phyloP scores from a whole-genome alignment of 2,888 invertebrate genomes.

The Lottia scabra region DNA sequence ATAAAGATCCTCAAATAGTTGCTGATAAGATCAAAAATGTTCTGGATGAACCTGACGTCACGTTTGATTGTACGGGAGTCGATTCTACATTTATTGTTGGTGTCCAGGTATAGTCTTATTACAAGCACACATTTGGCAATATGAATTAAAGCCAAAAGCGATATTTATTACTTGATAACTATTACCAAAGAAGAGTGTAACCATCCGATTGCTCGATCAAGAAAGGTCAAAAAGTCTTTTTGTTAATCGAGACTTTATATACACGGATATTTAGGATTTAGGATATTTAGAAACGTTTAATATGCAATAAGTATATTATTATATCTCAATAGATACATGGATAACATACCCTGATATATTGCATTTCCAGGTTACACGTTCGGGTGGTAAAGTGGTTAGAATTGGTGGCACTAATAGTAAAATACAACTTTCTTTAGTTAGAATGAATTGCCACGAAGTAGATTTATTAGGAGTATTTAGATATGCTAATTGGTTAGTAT shows the following conservation, averaged over 20 bases:
- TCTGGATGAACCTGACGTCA: constrained; percentile 73
- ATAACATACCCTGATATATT: too few species aligned
- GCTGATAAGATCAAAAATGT: constrained; percentile 43
- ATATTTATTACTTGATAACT: too few species aligned
- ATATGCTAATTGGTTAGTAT: constrained; percentile 74
- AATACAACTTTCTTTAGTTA: constrained; percentile 83
- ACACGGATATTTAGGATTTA: too few species aligned
- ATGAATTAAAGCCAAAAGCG: too few species aligned
- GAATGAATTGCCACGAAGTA: constrained; percentile 85
- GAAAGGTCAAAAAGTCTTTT: too few species aligned
- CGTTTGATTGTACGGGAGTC: constrained; percentile 90
- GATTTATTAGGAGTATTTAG: constrained; percentile 93
- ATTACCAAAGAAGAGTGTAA: too few species aligned
- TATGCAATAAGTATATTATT: too few species aligned
- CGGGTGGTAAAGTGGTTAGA: constrained; percentile 86
- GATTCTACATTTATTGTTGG: constrained; percentile 82
- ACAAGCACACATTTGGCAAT: too few species aligned
- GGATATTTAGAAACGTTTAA: too few species aligned
- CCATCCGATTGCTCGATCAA: too few species aligned
- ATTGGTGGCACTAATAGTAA: constrained; percentile 88
- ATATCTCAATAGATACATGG: too few species aligned
- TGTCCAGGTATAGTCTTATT: constrained; percentile 77
- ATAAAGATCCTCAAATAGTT: constrained; percentile 44
- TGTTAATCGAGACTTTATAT: too few species aligned
- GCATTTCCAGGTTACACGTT: constrained; percentile 84